Evolutionary conservation across 1,140 invertebrate genomes (phyloP), one percentile per base, ranked within the genome.

Genomic region (Drosophila lowei): DNA sequence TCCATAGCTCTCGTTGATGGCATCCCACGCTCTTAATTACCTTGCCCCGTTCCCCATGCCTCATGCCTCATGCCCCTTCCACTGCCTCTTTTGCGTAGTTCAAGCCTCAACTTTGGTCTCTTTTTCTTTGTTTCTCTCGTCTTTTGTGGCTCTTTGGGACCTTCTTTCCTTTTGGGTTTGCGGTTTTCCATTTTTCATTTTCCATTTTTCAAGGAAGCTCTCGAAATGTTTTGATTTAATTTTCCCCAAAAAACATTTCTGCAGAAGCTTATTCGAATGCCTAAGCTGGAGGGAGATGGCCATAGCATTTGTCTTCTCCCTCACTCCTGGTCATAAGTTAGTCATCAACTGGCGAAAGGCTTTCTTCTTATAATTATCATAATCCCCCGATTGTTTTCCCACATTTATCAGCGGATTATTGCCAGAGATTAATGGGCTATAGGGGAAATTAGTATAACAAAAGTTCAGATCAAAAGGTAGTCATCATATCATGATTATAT

Each of bases 11-110:
- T 57, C 50, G 60, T 43, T 60, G 42, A 59, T 44, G 55, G 41
- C 67, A 41, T 71, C 67, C 67, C 67, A 71, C 67, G 67, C 67
- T 71, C 67, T 71, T 71, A 71, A 71, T 71, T 71, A 70, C 65
- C 54, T 13, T 38, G 11, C 11, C 34, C 34, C 34, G 3, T 38
- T 3, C 65, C 60, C 47, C 6, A 28, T n/a, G 34, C 41, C 18
- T 1, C 11, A 38, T 11, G 2, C 1, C 7, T 13, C 15, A 21
- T 11, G 2, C 28, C 15, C 15, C 42, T n/a, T 16, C 4, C 18
- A 1, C 7, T 42, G 16, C 63, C 34, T 41, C 63, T 50, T 57
- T 56, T 68, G 65, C 65, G 34, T 68, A 34, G 44, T 43, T 68
- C 44, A 56, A 68, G 9, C 50, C 13, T 67, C 62, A 67, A 56